Percentiles rank a stretch among this genome's conserved stretches.
Conservation (phyloP, 2,113 vertebrate genomes). For the Calyptommatus sinebrachiatus region DNA sequence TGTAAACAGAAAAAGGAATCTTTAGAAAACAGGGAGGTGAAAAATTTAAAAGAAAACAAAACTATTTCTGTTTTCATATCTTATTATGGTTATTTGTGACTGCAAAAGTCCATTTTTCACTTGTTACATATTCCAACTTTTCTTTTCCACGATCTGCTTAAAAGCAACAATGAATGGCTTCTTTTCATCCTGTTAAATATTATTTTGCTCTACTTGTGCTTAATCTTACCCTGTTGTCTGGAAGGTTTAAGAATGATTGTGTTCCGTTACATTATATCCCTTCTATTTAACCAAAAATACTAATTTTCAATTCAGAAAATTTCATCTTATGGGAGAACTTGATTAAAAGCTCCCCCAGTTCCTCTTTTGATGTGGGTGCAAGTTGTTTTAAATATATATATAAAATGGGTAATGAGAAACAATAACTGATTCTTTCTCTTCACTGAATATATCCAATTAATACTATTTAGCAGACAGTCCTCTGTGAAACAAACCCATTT, state of each 20-base stretch:
- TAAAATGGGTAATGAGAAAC: constrained; percentile 12
- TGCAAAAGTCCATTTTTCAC: constrained; percentile 10
- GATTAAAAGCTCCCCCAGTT: not conserved
- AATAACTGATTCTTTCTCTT: constrained; percentile 28
- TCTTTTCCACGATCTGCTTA: not conserved
- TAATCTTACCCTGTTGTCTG: constrained; percentile 2
- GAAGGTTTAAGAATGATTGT: constrained; percentile 20
- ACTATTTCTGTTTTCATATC: too few species aligned
- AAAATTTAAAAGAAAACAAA: not conserved
- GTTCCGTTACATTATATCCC: not conserved
- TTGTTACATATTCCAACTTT: not conserved
- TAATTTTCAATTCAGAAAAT: constrained; percentile 21
- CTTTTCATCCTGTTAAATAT: constrained; percentile 7
- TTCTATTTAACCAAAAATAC: not conserved
- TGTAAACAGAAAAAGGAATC: too few species aligned
- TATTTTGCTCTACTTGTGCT: constrained; percentile 29
- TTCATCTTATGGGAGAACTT: not conserved
- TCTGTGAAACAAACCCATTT: constrained; percentile 44
- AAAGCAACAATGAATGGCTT: not conserved
- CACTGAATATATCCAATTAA: constrained; percentile 19
- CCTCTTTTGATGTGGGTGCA: not conserved
- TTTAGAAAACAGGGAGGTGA: not conserved
- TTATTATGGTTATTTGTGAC: not conserved
- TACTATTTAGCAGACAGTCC: constrained; percentile 36
- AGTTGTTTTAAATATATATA: constrained; percentile 6